A percentile compares a stretch with the other conserved stretches of the same genome.
These are phyloP conservation scores for Orthosia incerta DNA, from an alignment of 2,888 invertebrate species.

Conservation along the genomic window DNA sequence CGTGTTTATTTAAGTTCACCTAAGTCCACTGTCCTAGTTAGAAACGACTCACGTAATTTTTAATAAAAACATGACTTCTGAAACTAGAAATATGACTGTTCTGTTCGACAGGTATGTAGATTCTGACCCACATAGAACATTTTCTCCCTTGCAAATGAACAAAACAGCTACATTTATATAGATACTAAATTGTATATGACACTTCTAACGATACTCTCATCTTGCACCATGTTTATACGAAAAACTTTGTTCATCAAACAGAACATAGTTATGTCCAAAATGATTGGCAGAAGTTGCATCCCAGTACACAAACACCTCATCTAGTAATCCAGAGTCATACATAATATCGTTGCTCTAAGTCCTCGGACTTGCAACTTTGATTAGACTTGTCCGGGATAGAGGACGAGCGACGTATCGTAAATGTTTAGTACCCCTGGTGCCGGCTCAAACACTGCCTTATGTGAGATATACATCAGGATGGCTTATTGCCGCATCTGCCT, in stretches of 20 bases:
- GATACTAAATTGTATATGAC: not conserved
- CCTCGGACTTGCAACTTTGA: constrained; percentile 80
- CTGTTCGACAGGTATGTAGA: constrained; percentile 25
- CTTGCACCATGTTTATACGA: constrained; percentile 11
- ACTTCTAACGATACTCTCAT: not conserved
- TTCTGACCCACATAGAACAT: not conserved
- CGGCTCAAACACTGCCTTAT: constrained; percentile 66
- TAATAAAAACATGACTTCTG: constrained; percentile 39
- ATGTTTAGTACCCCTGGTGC: constrained; percentile 73
- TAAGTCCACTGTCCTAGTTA: constrained; percentile 45
- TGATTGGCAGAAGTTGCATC: constrained; percentile 50
- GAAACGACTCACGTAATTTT: constrained; percentile 18
- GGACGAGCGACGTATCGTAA: constrained; percentile 70
- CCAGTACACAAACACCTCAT: constrained; percentile 45
- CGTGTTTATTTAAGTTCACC: constrained; percentile 51
- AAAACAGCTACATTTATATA: not conserved
- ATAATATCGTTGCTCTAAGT: constrained; percentile 73
- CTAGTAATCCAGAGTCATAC: constrained; percentile 54
- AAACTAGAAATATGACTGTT: constrained; percentile 11
- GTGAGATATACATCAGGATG: constrained; percentile 46
- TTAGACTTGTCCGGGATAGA: constrained; percentile 70
- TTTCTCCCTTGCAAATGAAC: not conserved
- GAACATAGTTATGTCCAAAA: constrained; percentile 12
- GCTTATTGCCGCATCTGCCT: constrained; percentile 33
- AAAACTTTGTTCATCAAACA: constrained; percentile 18